phyloP scores from a whole-genome alignment of 2,888 invertebrate genomes.

The Scaptomyza cyrtandrae region DNA sequence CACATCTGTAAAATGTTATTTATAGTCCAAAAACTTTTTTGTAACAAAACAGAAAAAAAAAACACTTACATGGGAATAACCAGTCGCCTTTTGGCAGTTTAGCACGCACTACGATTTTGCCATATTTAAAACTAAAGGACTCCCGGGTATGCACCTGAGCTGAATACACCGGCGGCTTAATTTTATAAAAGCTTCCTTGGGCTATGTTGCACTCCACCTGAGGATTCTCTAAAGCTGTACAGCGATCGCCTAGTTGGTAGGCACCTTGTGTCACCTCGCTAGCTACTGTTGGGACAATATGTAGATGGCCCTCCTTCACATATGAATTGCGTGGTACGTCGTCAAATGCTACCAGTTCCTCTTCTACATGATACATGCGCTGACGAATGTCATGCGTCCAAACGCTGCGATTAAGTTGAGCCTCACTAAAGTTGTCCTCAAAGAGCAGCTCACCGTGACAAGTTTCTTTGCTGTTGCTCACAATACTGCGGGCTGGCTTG shows the following conservation, averaged over 20 bases:
- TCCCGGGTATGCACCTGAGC: constrained; percentile 88
- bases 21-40: neutral
- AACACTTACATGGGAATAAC: constrained; percentile 89
- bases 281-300: constrained; percentile 83
- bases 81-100: constrained; percentile 91
- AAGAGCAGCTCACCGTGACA: constrained; percentile 86
- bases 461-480: constrained; percentile 17
- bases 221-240: constrained; percentile 85
- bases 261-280: constrained; percentile 64
- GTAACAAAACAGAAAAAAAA: neutral
- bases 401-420: constrained; percentile 82
- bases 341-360: constrained; percentile 85
- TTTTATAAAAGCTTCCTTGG: constrained; percentile 82
- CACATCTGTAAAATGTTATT: constrained; percentile 85
- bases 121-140: constrained; percentile 89
- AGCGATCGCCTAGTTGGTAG: constrained; percentile 84
- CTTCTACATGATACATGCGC: constrained; percentile 85
- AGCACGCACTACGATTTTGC: constrained; percentile 89
- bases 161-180: constrained; percentile 89
- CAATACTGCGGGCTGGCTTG: constrained; percentile 38
- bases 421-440: constrained; percentile 87
- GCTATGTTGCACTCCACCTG: constrained; percentile 79
- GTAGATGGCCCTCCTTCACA: constrained; percentile 78
- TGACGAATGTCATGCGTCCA: constrained; percentile 88
- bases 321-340: constrained; percentile 77